Evolutionary conservation across 2,888 invertebrate species (phyloP).

Genomic region (Amorpha juglandis): DNA sequence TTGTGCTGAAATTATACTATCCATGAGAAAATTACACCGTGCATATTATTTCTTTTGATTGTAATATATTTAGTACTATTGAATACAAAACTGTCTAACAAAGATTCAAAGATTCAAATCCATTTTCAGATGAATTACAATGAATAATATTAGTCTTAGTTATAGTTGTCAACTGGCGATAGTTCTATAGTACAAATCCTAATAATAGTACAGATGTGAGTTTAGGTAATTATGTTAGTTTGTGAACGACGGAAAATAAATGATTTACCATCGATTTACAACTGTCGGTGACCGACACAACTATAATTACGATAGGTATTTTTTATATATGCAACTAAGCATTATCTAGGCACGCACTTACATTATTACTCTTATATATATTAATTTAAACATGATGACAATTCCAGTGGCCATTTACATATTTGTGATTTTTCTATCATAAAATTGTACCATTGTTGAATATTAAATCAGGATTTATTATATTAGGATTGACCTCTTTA

Average conservation of each 20-base stretch:
- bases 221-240: too few relatives aligned
- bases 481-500: too few relatives aligned
- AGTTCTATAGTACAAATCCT: too few relatives aligned
- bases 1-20: constrained; percentile 85
- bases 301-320: constrained; percentile 13
- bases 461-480: not conserved
- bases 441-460: not conserved
- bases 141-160: too few relatives aligned
- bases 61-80: too few relatives aligned
- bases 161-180: too few relatives aligned
- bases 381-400: not conserved
- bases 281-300: not conserved
- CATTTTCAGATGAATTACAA: too few relatives aligned
- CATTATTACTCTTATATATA: too few relatives aligned
- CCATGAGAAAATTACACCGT: not conserved
- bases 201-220: too few relatives aligned
- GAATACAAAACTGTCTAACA: too few relatives aligned
- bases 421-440: not conserved
- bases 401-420: not conserved
- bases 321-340: not conserved
- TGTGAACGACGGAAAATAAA: not conserved
- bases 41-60: too few relatives aligned
- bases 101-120: too few relatives aligned
- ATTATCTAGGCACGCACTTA: constrained; percentile 1
- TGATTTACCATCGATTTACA: constrained; percentile 5